A percentile compares a stretch with the other conserved stretches of the same genome.
Conservation (phyloP, 2,888 invertebrate genomes). For the Eilema sororculum region DNA sequence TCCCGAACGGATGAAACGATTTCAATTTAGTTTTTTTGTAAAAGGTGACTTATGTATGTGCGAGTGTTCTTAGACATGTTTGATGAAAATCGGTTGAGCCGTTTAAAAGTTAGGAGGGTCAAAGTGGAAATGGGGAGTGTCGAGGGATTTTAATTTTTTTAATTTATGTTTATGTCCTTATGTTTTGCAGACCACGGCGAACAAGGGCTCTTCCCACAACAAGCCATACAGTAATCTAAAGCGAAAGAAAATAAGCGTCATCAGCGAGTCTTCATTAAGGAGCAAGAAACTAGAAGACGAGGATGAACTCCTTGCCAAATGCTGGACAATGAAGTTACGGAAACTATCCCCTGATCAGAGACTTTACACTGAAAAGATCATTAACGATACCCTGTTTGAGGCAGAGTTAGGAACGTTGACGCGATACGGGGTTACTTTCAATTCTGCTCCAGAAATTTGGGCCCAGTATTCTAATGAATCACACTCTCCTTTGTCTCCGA, state of each 20-base stretch:
- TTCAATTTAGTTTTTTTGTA: too few relatives aligned
- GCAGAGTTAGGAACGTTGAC: constrained; percentile 18
- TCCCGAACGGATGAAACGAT: too few relatives aligned
- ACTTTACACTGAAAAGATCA: constrained; percentile 25
- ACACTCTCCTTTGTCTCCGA: not conserved
- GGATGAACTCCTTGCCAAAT: constrained; percentile 13
- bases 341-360: constrained; percentile 21
- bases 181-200: constrained; percentile 4
- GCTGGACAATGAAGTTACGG: constrained; percentile 27
- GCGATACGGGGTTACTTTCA: constrained; percentile 5
- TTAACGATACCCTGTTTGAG: constrained; percentile 27
- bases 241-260: constrained; percentile 13
- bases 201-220: not conserved
- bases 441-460: constrained; percentile 7
- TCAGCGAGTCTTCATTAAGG: not conserved
- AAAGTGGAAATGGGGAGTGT: too few relatives aligned
- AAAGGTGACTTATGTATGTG: too few relatives aligned
- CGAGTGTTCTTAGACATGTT: too few relatives aligned
- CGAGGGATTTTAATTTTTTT: too few relatives aligned
- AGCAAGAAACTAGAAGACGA: constrained; percentile 9
- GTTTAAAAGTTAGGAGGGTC: too few relatives aligned
- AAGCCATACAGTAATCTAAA: constrained; percentile 1
- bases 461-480: not conserved
- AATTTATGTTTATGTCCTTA: not conserved
- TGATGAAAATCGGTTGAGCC: too few relatives aligned